These are phyloP conservation scores for Ptilodon capucinus DNA, from an alignment of 2,888 invertebrate genomes.

Conservation along the genomic window DNA sequence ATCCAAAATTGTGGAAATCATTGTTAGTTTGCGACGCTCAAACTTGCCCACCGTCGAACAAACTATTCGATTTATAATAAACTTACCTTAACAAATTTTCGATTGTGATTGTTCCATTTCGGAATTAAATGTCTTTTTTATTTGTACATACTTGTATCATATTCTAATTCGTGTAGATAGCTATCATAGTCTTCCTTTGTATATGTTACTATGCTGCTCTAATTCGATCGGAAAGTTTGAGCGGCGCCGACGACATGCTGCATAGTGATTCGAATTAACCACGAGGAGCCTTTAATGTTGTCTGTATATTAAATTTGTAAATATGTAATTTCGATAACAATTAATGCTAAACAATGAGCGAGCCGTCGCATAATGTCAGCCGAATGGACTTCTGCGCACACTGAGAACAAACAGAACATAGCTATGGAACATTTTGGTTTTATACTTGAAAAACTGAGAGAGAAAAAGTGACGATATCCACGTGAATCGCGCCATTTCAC, in stretches of 20 bases:
- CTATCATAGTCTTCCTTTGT: slow-evolving; percentile 34
- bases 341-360: slow-evolving; percentile 73
- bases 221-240: slow-evolving; percentile 49
- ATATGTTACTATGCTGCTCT: slow-evolving; percentile 17
- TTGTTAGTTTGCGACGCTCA: slow-evolving; percentile 46
- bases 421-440: slow-evolving; percentile 24
- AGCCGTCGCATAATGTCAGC: slow-evolving; percentile 65
- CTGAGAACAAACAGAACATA: slow-evolving; percentile 34
- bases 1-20: slow-evolving; percentile 52
- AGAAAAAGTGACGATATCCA: not conserved
- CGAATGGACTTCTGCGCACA: slow-evolving; percentile 77
- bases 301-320: slow-evolving; percentile 74
- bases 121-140: slow-evolving; percentile 38
- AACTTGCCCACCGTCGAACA: slow-evolving; percentile 41
- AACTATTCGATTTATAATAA: slow-evolving; percentile 16
- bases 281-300: slow-evolving; percentile 64
- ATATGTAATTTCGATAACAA: slow-evolving; percentile 73
- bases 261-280: slow-evolving; percentile 61
- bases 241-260: slow-evolving; percentile 50
- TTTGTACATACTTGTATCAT: slow-evolving; percentile 73
- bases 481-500: not conserved
- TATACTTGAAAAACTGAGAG: slow-evolving; percentile 7
- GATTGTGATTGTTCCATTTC: slow-evolving; percentile 36
- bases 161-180: slow-evolving; percentile 42
- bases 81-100: slow-evolving; percentile 19